These are phyloP conservation scores for Anadara kagoshimensis DNA, from an alignment of 1,140 invertebrate genomes.

Conservation along the genomic window DNA sequence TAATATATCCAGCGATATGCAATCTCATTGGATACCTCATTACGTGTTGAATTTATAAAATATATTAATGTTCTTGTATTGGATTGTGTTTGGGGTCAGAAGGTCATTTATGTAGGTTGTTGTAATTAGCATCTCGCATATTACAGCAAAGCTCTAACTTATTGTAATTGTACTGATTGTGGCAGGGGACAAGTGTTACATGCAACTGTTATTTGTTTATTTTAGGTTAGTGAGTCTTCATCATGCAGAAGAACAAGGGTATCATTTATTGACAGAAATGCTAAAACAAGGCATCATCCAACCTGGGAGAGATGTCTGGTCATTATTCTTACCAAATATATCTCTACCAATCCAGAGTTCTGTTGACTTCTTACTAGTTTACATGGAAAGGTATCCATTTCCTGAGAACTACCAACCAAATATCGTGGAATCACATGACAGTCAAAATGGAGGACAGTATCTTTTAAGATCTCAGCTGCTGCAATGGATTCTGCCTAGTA, in stretches of 20 bases:
- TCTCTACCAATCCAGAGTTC: conserved; percentile 34
- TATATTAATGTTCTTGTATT: too few relatives aligned
- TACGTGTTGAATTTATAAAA: too few relatives aligned
- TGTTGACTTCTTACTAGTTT: conserved; percentile 42
- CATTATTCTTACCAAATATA: conserved; percentile 47
- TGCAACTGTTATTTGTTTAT: too few relatives aligned
- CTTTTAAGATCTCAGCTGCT: conserved; percentile 48
- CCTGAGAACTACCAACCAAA: conserved; percentile 51
- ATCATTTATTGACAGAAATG: conserved; percentile 43
- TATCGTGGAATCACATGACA: conserved; percentile 34
- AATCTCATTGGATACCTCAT: too few relatives aligned
- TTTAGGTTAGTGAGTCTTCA: conserved; percentile 51
- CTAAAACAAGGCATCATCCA: conserved; percentile 18
- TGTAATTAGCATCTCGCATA: too few relatives aligned
- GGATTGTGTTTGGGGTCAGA: too few relatives aligned
- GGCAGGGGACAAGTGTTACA: too few relatives aligned
- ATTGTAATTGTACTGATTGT: too few relatives aligned
- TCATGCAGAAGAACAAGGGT: conserved; percentile 45
- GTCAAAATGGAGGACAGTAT: conserved; percentile 21
- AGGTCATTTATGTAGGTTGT: too few relatives aligned
- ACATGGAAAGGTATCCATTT: conserved; percentile 27
- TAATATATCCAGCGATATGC: too few relatives aligned
- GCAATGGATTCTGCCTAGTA: conserved; percentile 47
- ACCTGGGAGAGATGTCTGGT: conserved; percentile 52
- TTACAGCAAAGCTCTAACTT: too few relatives aligned